A percentile compares a stretch with the other conserved stretches of the same genome.
Conservation (phyloP, 2,113 vertebrate genomes). For the Toxotes jaculatrix region DNA sequence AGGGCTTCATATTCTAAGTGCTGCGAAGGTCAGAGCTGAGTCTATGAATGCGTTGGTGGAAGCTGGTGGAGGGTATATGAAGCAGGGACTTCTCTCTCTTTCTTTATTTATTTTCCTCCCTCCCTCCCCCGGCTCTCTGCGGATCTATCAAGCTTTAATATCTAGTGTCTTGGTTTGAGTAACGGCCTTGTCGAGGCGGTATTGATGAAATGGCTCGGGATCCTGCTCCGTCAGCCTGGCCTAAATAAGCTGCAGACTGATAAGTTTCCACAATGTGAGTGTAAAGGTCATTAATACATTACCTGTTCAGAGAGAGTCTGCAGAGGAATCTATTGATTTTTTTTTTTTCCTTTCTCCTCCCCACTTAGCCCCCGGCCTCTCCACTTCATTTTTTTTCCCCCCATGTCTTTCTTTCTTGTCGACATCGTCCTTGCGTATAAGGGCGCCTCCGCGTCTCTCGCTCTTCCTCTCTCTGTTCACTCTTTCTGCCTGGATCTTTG, state of each 20-base stretch:
- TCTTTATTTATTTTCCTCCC: slow-evolving; percentile 46
- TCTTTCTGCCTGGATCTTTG: neutral
- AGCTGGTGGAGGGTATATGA: slow-evolving; percentile 58
- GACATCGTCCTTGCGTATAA: slow-evolving; percentile 53
- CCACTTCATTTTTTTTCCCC: slow-evolving; percentile 18
- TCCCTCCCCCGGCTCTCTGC: slow-evolving; percentile 45
- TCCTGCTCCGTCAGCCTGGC: slow-evolving; percentile 82
- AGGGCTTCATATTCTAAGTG: slow-evolving; percentile 85
- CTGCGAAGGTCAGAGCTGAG: slow-evolving; percentile 82
- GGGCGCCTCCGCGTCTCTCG: neutral
- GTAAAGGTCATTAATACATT: slow-evolving; percentile 88
- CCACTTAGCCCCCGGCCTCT: slow-evolving; percentile 36
- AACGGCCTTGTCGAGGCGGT: slow-evolving; percentile 83
- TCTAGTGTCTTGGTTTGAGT: slow-evolving; percentile 84
- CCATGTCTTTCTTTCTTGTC: slow-evolving; percentile 41
- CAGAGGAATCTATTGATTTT: slow-evolving; percentile 81
- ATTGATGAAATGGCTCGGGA: slow-evolving; percentile 84
- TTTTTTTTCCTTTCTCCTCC: slow-evolving; percentile 18
- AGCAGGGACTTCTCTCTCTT: slow-evolving; percentile 46
- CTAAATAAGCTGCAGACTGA: slow-evolving; percentile 85
- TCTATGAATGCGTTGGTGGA: slow-evolving; percentile 73
- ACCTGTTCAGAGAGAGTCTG: slow-evolving; percentile 78
- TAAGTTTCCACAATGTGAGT: slow-evolving; percentile 85
- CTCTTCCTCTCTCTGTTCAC: neutral
- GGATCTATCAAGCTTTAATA: slow-evolving; percentile 86